Percentiles rank a stretch among this genome's conserved stretches.
Conservation (phyloP, 1,140 invertebrate genomes). For the Panulirus ornatus region DNA sequence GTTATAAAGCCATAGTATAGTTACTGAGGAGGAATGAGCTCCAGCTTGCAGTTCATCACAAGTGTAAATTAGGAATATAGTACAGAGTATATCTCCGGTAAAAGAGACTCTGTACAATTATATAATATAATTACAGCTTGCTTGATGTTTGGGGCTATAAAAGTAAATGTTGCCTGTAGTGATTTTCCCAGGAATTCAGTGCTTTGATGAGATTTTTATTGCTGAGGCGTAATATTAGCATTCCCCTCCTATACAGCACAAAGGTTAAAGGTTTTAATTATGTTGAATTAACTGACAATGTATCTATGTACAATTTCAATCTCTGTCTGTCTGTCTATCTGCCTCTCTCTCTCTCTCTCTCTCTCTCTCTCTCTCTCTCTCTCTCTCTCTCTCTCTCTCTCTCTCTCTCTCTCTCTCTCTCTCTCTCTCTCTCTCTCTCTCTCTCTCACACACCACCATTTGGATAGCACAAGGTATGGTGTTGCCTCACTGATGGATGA, state of each 20-base stretch:
- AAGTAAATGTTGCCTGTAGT: neutral
- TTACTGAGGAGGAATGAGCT: no score
- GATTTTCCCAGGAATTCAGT: neutral
- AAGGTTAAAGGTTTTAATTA: neutral
- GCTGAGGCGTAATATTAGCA: neutral
- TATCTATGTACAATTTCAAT: no score
- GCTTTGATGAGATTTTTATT: neutral
- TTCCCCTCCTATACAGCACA: neutral
- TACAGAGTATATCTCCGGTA: no score
- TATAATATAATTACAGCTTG: neutral
- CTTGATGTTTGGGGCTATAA: neutral
- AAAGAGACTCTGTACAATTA: neutral
- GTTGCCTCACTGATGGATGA: neutral
- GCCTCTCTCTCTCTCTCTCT: neutral
- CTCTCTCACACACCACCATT: neutral
- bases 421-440: neutral
- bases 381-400: constrained; percentile 14
- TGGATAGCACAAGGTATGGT: neutral
- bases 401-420: constrained; percentile 17
- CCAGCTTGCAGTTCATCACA: no score
- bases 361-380: constrained; percentile 22
- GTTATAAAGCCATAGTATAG: no score
- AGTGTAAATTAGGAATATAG: no score
- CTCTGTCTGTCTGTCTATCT: neutral
- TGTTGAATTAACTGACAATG: no score